Evolutionary conservation across 2,888 invertebrate genomes (phyloP).

Genomic region (Anthophora plumipes): DNA sequence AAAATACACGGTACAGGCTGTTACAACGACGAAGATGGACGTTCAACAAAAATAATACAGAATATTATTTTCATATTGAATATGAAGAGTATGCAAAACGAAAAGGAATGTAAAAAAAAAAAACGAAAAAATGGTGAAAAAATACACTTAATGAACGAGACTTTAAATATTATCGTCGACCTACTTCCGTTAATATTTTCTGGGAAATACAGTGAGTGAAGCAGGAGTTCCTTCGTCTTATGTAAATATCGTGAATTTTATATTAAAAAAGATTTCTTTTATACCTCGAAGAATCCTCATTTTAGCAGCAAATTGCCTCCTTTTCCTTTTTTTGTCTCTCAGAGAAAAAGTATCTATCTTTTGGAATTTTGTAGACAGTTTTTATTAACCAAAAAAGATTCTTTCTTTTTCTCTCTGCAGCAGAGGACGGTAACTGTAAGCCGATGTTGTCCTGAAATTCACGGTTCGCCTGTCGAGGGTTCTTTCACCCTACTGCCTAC

Average conservation of each 20-base stretch:
- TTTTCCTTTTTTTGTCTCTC: not conserved
- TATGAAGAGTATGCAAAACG: not conserved
- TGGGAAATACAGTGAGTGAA: not conserved
- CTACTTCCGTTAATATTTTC: not conserved
- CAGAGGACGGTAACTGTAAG: constrained; percentile 2
- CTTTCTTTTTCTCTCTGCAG: not conserved
- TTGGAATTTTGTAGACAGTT: constrained; percentile 21
- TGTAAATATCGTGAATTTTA: constrained; percentile 21
- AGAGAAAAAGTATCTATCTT: constrained; percentile 3
- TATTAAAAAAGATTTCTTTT: constrained; percentile 11
- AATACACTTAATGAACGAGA: not conserved
- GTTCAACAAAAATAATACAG: constrained; percentile 20
- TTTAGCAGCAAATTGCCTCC: constrained; percentile 15
- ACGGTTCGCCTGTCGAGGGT: constrained; percentile 45
- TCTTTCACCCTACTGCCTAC: constrained; percentile 44
- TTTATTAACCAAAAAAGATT: constrained; percentile 17
- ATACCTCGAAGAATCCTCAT: not conserved
- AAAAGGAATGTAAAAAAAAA: not conserved
- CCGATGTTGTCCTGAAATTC: constrained; percentile 50
- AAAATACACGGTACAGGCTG: constrained; percentile 24
- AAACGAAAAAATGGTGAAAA: not conserved
- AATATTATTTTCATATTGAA: not conserved
- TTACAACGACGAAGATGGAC: not conserved
- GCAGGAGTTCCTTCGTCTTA: not conserved
- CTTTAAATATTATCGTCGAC: not conserved